phyloP scores from a whole-genome alignment of 2,888 invertebrate genomes.

The Himalopsyche japonica region DNA sequence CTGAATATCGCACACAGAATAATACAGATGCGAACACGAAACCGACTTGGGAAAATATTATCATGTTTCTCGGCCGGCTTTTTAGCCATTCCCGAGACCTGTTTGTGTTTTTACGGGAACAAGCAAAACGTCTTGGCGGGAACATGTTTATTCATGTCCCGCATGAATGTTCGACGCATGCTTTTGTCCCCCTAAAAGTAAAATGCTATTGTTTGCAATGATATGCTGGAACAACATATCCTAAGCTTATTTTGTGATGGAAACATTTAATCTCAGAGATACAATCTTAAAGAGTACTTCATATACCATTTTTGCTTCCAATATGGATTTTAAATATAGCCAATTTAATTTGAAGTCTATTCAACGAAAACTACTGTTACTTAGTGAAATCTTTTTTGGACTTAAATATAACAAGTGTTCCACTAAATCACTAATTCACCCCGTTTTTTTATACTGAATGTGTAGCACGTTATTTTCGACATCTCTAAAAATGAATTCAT shows the following conservation, averaged over 20 bases:
- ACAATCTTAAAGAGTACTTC: too few relatives aligned
- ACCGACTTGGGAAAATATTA: background rate
- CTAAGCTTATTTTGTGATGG: background rate
- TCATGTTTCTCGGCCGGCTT: background rate
- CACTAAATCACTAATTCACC: too few relatives aligned
- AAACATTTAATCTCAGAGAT: too few relatives aligned
- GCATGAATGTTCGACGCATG: background rate
- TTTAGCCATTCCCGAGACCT: background rate
- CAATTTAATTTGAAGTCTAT: too few relatives aligned
- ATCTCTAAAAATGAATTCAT: too few relatives aligned
- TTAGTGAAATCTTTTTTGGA: too few relatives aligned
- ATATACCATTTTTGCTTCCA: too few relatives aligned
- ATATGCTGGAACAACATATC: background rate
- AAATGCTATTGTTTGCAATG: background rate
- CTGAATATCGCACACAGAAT: background rate
- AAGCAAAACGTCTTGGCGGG: background rate
- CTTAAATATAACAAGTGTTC: too few relatives aligned
- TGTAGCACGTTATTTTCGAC: too few relatives aligned
- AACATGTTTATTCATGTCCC: constrained; percentile 1
- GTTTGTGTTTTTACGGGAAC: background rate
- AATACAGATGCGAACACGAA: background rate
- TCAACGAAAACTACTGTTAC: too few relatives aligned
- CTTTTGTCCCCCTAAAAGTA: background rate
- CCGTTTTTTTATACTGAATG: too few relatives aligned
- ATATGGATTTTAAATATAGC: too few relatives aligned